Conservation (phyloP, 2,797 vertebrate species). For the Spheniscus humboldti region DNA sequence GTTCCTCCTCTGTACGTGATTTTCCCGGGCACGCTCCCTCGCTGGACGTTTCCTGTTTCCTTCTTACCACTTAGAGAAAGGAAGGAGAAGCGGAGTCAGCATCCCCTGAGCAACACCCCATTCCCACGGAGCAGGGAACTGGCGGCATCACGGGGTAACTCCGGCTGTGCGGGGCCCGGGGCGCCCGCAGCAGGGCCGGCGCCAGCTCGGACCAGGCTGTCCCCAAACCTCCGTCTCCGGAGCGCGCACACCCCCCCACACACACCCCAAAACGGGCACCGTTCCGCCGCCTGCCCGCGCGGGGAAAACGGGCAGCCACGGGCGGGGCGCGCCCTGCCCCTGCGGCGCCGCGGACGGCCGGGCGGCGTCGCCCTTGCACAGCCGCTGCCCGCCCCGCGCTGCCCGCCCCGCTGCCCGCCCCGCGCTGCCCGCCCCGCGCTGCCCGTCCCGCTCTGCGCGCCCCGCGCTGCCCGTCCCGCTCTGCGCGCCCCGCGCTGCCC, state of each 20-base stretch:
- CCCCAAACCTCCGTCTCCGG: neutral
- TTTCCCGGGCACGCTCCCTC: slow-evolving; percentile 22
- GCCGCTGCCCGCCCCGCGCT: neutral
- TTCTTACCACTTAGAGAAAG: neutral
- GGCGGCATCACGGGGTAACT: neutral
- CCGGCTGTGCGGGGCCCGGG: neutral
- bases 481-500: neutral
- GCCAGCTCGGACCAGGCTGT: neutral
- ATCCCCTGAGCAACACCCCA: neutral
- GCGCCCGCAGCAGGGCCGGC: neutral
- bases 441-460: neutral
- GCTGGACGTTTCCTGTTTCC: slow-evolving; percentile 5
- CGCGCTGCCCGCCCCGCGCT: rapidly evolving
- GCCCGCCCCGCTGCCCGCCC: neutral
- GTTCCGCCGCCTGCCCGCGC: neutral
- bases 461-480: no score
- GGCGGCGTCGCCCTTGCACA: neutral
- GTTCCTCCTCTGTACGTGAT: neutral
- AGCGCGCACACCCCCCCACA: no score
- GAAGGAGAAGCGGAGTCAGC: slow-evolving; percentile 3
- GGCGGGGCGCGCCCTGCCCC: neutral
- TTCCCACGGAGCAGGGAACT: neutral
- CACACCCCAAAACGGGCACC: neutral
- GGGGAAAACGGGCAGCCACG: neutral
- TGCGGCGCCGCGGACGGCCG: neutral